Conservation (phyloP, 2,888 invertebrate genomes). For the Caenorhabditis uteleia region DNA sequence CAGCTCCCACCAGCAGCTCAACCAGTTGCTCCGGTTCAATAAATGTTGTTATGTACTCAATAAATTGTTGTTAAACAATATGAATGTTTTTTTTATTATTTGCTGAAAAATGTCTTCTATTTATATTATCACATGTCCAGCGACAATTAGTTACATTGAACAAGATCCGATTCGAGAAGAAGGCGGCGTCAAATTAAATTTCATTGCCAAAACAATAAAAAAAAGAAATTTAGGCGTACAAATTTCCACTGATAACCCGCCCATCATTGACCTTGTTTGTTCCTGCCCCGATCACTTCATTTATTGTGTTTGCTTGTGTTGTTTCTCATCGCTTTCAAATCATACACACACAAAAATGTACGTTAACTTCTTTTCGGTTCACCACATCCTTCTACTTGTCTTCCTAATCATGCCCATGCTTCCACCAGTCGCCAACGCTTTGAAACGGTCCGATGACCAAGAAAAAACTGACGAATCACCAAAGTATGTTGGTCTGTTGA, state of each 20-base stretch:
- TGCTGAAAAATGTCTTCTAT: conserved; percentile 5
- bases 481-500: conserved; percentile 25
- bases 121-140: no score
- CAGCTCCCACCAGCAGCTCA: conserved; percentile 34
- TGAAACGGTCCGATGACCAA: conserved; percentile 26
- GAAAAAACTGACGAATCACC: conserved; percentile 9
- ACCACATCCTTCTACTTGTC: neutral
- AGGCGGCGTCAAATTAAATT: no score
- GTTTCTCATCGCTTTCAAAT: neutral
- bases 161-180: no score
- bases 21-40: conserved; percentile 43
- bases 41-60: conserved; percentile 42
- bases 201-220: conserved; percentile 19
- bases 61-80: conserved; percentile 37
- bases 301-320: conserved; percentile 14
- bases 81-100: neutral
- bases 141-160: no score
- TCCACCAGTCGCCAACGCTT: conserved; percentile 33
- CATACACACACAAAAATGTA: conserved; percentile 15
- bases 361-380: conserved; percentile 37
- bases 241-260: conserved; percentile 13
- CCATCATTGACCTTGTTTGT: conserved; percentile 4
- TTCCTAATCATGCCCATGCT: conserved; percentile 41
- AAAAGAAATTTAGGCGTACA: conserved; percentile 13
- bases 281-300: conserved; percentile 9